A percentile compares a stretch with the other conserved stretches of the same genome.
Conservation (phyloP, 2,888 invertebrate genomes). For the Nomada goodeniana region DNA sequence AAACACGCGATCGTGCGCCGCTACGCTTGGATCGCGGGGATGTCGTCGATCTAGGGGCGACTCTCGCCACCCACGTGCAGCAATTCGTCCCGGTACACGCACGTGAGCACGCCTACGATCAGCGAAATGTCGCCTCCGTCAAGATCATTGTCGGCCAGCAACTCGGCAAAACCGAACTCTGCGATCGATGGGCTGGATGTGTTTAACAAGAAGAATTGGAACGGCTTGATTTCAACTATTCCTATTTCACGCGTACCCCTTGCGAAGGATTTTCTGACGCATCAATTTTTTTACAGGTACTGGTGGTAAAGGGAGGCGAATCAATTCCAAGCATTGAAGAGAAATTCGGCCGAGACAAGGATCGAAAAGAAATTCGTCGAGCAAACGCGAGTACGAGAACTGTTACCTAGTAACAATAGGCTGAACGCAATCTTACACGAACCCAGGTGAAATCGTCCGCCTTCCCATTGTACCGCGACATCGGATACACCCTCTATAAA, state of each 20-base stretch:
- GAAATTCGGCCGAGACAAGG: not conserved
- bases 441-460: too few species aligned
- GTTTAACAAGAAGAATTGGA: not conserved
- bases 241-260: too few species aligned
- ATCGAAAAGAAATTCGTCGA: not conserved
- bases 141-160: slow-evolving; percentile 6
- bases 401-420: too few species aligned
- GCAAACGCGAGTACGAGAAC: too few species aligned
- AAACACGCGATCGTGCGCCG: slow-evolving; percentile 50
- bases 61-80: slow-evolving; percentile 63
- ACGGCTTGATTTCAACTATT: too few species aligned
- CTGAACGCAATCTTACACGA: too few species aligned
- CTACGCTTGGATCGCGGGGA: slow-evolving; percentile 44
- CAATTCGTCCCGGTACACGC: slow-evolving; percentile 51
- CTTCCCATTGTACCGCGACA: too few species aligned
- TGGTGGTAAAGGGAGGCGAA: too few species aligned
- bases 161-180: slow-evolving; percentile 1
- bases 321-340: too few species aligned
- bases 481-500: too few species aligned
- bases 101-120: slow-evolving; percentile 54
- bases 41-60: slow-evolving; percentile 53
- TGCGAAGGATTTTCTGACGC: too few species aligned
- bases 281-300: too few species aligned
- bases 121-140: slow-evolving; percentile 4
- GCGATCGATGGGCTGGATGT: not conserved